Percentiles rank a stretch among this genome's conserved stretches.
These are phyloP conservation scores for Folsomia candida DNA, from an alignment of 2,888 invertebrate genomes.

Conservation along the genomic window DNA sequence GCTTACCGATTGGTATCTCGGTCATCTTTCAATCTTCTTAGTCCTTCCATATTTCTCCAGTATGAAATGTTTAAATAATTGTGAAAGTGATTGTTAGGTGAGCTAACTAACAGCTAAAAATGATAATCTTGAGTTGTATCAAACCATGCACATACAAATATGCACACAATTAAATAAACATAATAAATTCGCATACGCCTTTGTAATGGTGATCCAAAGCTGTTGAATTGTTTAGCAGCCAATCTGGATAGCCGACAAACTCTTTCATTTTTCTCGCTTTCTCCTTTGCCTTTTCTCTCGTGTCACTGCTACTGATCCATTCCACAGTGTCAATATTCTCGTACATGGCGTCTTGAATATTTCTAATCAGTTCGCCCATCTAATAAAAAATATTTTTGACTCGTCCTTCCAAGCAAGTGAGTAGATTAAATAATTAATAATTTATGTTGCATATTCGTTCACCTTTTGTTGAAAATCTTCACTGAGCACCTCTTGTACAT, in stretches of 20 bases:
- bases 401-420: neutral
- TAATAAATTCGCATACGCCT: conserved; percentile 59
- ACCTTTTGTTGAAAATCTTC: conserved; percentile 44
- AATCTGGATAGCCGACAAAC: conserved; percentile 89
- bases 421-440: neutral
- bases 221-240: conserved; percentile 65
- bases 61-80: conserved; percentile 32
- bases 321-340: conserved; percentile 72
- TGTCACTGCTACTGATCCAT: conserved; percentile 84
- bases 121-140: neutral
- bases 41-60: conserved; percentile 36
- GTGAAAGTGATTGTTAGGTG: conserved; percentile 30
- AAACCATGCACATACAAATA: neutral
- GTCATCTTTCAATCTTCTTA: conserved; percentile 28
- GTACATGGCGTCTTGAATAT: conserved; percentile 77
- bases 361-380: conserved; percentile 74
- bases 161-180: neutral
- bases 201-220: conserved; percentile 77
- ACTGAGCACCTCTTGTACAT: conserved; percentile 46
- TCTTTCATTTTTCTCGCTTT: conserved; percentile 80
- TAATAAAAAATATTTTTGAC: neutral
- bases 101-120: neutral
- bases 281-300: conserved; percentile 68
- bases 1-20: conserved; percentile 32
- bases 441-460: neutral